Conservation (phyloP, 2,113 vertebrate species). For the Nothobranchius furzeri region DNA sequence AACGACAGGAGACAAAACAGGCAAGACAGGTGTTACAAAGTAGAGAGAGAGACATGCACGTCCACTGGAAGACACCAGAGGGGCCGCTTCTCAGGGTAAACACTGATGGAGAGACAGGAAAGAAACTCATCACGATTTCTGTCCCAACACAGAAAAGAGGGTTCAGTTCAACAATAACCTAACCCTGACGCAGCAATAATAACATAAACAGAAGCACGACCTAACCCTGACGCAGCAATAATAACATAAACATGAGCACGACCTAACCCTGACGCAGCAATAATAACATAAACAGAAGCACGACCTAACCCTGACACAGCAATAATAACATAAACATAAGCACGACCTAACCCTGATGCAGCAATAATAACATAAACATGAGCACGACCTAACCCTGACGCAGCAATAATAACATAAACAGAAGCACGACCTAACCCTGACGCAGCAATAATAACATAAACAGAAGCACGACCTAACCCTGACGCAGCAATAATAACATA, state of each 20-base stretch:
- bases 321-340: slow-evolving; percentile 15
- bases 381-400: not conserved
- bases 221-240: not conserved
- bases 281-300: slow-evolving; percentile 17
- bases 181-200: not conserved
- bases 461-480: not conserved
- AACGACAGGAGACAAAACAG: slow-evolving; percentile 84
- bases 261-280: no score
- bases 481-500: slow-evolving; percentile 5
- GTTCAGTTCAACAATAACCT: slow-evolving; percentile 14
- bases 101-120: slow-evolving; percentile 23
- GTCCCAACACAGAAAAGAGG: slow-evolving; percentile 21
- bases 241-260: slow-evolving; percentile 12
- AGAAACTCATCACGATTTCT: slow-evolving; percentile 11
- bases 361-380: slow-evolving; percentile 9
- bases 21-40: slow-evolving; percentile 73
- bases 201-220: slow-evolving; percentile 9
- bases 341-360: not conserved
- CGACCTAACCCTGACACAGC: no score
- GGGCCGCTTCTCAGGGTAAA: slow-evolving; percentile 41
- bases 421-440: not conserved
- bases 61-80: slow-evolving; percentile 35
- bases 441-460: slow-evolving; percentile 6
- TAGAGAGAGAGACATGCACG: slow-evolving; percentile 66
- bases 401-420: slow-evolving; percentile 7